Evolutionary conservation across 1,140 invertebrate species (phyloP).

Genomic region (Drosophila azteca): DNA sequence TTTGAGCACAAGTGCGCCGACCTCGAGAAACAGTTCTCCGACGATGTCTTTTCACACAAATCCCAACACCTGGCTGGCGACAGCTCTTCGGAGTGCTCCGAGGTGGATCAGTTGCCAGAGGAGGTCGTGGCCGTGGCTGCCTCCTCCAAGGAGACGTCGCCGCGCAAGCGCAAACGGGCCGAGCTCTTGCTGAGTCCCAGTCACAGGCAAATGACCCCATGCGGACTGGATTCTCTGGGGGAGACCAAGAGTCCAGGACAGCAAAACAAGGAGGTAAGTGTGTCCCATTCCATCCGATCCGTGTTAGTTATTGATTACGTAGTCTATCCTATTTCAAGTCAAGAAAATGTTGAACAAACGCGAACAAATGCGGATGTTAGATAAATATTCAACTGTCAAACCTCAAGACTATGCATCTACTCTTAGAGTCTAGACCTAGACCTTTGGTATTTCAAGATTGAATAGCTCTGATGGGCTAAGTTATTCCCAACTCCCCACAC

Average conservation of each 20-base stretch:
- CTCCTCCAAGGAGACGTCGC: conserved; percentile 58
- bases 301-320: conserved; percentile 2
- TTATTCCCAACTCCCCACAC: too few species aligned
- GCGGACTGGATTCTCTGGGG: conserved; percentile 44
- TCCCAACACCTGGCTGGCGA: conserved; percentile 83
- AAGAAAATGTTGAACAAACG: too few species aligned
- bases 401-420: too few species aligned
- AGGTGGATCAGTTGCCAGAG: conserved; percentile 68
- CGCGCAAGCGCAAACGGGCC: conserved; percentile 68
- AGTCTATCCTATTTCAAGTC: too few species aligned
- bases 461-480: too few species aligned
- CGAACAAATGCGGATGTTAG: too few species aligned
- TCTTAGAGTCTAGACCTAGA: too few species aligned
- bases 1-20: conserved; percentile 91
- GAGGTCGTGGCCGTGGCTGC: conserved; percentile 29
- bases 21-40: conserved; percentile 90
- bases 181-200: conserved; percentile 76
- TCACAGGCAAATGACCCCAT: conserved; percentile 78
- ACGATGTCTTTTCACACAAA: conserved; percentile 89
- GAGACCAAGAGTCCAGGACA: conserved; percentile 15
- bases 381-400: too few species aligned
- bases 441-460: too few species aligned
- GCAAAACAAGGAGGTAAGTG: conserved; percentile 36
- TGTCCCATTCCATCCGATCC: background rate
- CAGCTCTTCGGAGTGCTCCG: conserved; percentile 75